Percentiles rank a stretch among this genome's conserved stretches.
phyloP scores from a whole-genome alignment of 2,888 invertebrate species.

The Norana najaformis region DNA sequence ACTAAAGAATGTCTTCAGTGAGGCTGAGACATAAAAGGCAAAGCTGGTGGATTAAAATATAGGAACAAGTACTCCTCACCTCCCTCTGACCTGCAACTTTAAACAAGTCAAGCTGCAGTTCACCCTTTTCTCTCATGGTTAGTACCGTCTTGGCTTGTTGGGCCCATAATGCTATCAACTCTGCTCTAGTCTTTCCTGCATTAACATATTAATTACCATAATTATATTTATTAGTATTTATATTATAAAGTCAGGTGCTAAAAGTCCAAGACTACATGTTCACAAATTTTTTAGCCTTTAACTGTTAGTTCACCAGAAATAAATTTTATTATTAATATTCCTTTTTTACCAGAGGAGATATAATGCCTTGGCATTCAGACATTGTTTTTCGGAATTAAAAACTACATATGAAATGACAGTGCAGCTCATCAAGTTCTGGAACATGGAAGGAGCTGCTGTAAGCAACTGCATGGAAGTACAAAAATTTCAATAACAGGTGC shows the following conservation, averaged over 20 bases:
- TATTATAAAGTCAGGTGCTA: not conserved
- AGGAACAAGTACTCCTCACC: not conserved
- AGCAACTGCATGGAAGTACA: not conserved
- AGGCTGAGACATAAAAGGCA: not conserved
- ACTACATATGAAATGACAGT: too few species aligned
- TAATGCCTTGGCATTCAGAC: not conserved
- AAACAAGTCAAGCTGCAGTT: not conserved
- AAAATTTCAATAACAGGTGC: not conserved
- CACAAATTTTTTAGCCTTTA: too few species aligned
- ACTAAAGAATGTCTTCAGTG: too few species aligned
- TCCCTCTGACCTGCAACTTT: slow-evolving; percentile 13
- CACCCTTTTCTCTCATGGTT: slow-evolving; percentile 6
- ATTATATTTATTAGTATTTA: not conserved
- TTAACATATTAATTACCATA: not conserved
- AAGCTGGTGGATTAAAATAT: not conserved
- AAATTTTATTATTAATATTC: too few species aligned
- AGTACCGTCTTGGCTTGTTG: not conserved
- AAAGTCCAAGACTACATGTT: not conserved
- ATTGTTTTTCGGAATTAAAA: not conserved
- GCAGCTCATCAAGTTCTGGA: not conserved
- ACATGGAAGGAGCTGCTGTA: not conserved
- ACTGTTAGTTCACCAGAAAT: too few species aligned
- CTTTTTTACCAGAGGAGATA: not conserved
- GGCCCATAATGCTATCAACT: not conserved
- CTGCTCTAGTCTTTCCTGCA: not conserved